Base-by-base conservation (phyloP, 2,797 vertebrate species). In the Rhadinocentrus ornatus region DNA sequence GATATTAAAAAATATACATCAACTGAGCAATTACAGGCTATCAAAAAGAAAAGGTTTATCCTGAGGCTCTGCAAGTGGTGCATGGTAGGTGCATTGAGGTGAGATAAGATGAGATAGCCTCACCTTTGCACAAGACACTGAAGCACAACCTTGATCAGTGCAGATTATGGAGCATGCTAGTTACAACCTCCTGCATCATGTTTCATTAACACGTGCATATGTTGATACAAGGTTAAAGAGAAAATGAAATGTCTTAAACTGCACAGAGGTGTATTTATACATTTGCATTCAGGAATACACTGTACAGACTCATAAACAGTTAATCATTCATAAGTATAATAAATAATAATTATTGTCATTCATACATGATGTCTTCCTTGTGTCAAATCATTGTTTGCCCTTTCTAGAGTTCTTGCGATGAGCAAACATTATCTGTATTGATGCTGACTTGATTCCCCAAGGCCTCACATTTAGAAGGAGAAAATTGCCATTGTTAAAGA, bases 1-100 rank as follows among this genome's bases (percentile, higher is more conserved):
- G 91, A 94, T 94, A 94, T 95, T 93, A 93, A 94, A 92, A 93
- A 93, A 93, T 93, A 94, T 94, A 93, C 93, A 94, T 94, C 93
- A 94, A 85, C 86, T 71, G 66, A 90, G 92, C 93, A 93, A 93
- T 94, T 93, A 93, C 90, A 91, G 91, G 84, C 91, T 89, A 93
- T 90, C 90, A 91, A 87, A 92, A 89, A 90, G 89, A 91, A 90
- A 88, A 86, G 73, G 87, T 85, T 91, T 79, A 84, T 92, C 92
- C 91, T 34, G 82, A 75, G 89, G 93, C 84, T 66, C 72, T 85
- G 56, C 64, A 24, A 75, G 80, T 50, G 64, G 77, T 72, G 79
- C 86, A 86, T 74, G n/a, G 82, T 75, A 50, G 85, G 85, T 82
- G 84, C 81, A 80, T 78, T 66, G 85, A 85, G 80, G 89, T 85